These are phyloP conservation scores for Agrenia bidenticulata DNA, from an alignment of 2,888 invertebrate genomes.

Conservation along the genomic window DNA sequence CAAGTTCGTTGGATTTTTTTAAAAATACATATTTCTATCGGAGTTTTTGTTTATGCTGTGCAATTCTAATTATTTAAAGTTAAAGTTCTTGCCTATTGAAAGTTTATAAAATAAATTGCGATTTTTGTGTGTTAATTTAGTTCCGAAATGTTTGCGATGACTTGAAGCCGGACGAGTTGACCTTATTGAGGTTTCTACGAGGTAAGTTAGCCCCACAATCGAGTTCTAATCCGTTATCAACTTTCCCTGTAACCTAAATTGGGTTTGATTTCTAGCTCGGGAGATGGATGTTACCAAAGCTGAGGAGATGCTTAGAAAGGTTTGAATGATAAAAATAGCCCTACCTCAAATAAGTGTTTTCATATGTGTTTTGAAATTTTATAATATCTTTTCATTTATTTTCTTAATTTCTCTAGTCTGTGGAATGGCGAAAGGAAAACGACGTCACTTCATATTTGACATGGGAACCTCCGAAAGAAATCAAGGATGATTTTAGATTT, in stretches of 20 bases:
- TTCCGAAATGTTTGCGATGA: constrained; percentile 26
- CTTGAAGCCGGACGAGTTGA: constrained; percentile 29
- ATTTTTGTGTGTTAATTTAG: constrained; percentile 21
- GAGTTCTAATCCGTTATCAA: too few relatives aligned
- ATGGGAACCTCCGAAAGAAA: constrained; percentile 30
- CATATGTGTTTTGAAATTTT: too few relatives aligned
- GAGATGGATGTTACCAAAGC: constrained; percentile 84
- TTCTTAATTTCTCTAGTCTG: constrained; percentile 16
- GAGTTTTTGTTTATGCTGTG: too few relatives aligned
- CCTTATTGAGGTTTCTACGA: constrained; percentile 34
- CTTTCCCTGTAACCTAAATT: too few relatives aligned
- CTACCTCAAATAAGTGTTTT: too few relatives aligned
- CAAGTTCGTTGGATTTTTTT: too few relatives aligned
- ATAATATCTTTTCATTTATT: constrained; percentile 9
- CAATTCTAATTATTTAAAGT: too few relatives aligned
- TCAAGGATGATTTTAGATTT: constrained; percentile 33
- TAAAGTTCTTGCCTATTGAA: too few relatives aligned
- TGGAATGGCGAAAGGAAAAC: constrained; percentile 41
- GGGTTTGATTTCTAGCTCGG: constrained; percentile 74
- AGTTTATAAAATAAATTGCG: too few relatives aligned
- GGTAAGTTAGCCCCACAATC: too few relatives aligned
- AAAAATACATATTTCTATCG: too few relatives aligned
- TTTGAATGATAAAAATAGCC: too few relatives aligned
- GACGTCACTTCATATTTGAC: constrained; percentile 28
- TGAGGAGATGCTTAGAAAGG: constrained; percentile 86